Base-by-base conservation (phyloP, 2,888 invertebrate genomes). In the Odontocolon sp. region DNA sequence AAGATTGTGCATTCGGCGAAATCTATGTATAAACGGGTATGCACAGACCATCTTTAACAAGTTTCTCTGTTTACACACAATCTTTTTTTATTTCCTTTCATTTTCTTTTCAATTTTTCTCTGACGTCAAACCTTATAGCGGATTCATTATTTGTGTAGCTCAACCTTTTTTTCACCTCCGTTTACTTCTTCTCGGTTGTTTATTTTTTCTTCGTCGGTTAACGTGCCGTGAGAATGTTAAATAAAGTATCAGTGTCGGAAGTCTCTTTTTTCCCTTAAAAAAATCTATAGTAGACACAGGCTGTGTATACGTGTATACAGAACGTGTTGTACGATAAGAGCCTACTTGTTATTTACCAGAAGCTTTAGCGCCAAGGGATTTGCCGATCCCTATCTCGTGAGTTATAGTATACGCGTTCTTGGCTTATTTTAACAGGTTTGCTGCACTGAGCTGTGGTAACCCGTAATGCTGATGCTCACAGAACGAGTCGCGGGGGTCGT, bases 371-470 rank as follows among this genome's bases (percentile, higher is more conserved):
- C 57, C 57, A 23, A 69, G 42, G 50, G 33, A 50, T 75, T 75
- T 75, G 33, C 40, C 45, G 69, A 75, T 64, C 54, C 8, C 68
- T 75, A 69, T 64, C 57, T 11, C 31, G 23, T 57, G 40, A 67
- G 40, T 67, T 69, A 64, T 57, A 47, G 56, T 40, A 28, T 6
- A 50, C 33, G 26, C 50, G 42, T 61, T 42, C 16, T 26, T 57
- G 33, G 54, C 33, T 69, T 57, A 67, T 67, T 61, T 73, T 45
- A 59, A 72, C 50, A 42, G n/a, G 9, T 31, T 5, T 11, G 50
- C 40, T 33, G 23, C 64, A 3, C 54, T 8, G 26, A 31, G 42
- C 11, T 23, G 28, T 26, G 42, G 31, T 6, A 28, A 56, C 6
- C 23, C 33, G 42, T 42, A 63, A 56, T 36, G 56, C 42, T 28